Evolutionary conservation across 2,113 vertebrate species (phyloP).

Genomic region (Tursiops truncatus): DNA sequence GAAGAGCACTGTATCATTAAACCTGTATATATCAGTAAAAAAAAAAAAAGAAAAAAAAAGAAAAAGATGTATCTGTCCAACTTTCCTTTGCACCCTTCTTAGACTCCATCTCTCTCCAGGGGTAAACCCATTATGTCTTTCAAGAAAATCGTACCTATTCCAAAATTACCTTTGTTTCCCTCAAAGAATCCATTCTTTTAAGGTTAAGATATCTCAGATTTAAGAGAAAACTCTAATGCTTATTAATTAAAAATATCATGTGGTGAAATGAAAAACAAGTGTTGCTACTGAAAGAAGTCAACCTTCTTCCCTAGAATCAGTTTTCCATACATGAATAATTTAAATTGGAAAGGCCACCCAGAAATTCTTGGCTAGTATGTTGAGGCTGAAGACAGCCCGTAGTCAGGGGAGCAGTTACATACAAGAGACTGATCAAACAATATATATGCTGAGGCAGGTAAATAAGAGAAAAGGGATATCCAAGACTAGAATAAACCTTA

Average conservation of each 20-base stretch:
- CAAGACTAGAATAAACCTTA: background rate
- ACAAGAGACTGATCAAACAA: background rate
- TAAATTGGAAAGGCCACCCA: background rate
- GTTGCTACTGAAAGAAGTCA: background rate
- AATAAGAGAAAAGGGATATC: background rate
- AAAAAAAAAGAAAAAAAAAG: background rate
- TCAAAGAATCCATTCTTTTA: background rate
- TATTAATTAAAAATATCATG: background rate
- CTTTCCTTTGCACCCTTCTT: background rate
- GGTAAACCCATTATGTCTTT: background rate
- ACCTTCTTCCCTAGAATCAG: background rate
- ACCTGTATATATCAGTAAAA: no score
- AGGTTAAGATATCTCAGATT: background rate
- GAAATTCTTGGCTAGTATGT: background rate
- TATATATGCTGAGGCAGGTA: background rate
- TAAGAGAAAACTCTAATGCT: background rate
- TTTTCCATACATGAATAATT: background rate
- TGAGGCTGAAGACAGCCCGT: background rate
- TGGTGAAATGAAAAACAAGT: background rate
- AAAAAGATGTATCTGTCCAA: background rate
- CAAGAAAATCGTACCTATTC: background rate
- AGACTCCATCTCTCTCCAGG: background rate
- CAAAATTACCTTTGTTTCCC: background rate
- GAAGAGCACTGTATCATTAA: no score
- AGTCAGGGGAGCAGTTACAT: background rate